Base-by-base conservation (phyloP, 2,113 vertebrate genomes). In the Chlorodrepanis virens region DNA sequence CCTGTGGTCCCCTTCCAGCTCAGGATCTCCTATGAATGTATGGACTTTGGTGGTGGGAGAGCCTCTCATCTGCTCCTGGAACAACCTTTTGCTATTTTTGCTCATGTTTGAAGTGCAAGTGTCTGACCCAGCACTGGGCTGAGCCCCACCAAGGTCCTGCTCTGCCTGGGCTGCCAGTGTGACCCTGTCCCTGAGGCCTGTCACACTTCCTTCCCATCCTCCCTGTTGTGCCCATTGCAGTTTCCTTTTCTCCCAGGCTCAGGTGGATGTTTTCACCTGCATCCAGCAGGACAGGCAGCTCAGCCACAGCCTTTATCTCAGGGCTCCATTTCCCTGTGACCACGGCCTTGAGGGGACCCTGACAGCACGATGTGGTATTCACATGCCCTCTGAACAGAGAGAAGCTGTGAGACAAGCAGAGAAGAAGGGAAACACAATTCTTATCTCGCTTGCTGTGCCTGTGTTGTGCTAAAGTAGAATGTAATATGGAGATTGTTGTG, bases 101-200 rank as follows among this genome's bases (percentile, higher is more conserved):
- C 22, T 88, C 6, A 0, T 10, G 11, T 49, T 53, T 44, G 79
- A 67, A 70, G 54, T 5, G 17, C 11, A 2, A 4, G 8, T 25
- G 20, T 29, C 64, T 29, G 45, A 16, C 27, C n/a, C 37, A 12
- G 18, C 5, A 15, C 49, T 40, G 35, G 33, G 7, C 56, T 85
- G 82, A 67, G 86, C 75, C 68, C 40, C 63, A 5, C 21, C 21
- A 27, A 33, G 22, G 33, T 54, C 33, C 42, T 12, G 0, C 40
- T 60, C 29, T 1, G 0, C 39, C 21, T n/a, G 31, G 37, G 42
- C 59, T 17, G 1, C 28, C 0, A 0, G 4, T 25, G 65, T 47
- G 20, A 65, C 60, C 33, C 29, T 47, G 63, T 12, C 40, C 17
- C 23, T 1, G 22, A 59, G 39, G 3, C 37, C 57, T 89, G 33